Percentiles rank a stretch among this genome's conserved stretches.
Conservation (phyloP, 2,113 vertebrate species). For the Notarius quadriscutis region DNA sequence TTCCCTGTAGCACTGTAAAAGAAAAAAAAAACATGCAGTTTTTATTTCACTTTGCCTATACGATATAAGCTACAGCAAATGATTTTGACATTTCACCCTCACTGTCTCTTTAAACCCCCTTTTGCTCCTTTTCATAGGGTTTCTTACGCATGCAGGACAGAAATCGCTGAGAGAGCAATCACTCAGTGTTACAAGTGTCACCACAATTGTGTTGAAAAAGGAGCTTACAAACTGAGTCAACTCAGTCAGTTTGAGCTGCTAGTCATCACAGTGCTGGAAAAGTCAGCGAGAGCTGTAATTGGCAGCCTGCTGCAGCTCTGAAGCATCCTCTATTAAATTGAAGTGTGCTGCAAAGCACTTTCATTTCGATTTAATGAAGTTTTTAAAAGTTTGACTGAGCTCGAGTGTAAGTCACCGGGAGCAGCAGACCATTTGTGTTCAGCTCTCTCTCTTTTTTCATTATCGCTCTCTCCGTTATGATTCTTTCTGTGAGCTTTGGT, state of each 20-base stretch:
- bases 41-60: neutral
- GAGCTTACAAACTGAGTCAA: conserved; percentile 69
- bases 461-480: conserved; percentile 46
- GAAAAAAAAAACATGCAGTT: neutral
- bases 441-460: conserved; percentile 59
- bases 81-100: neutral
- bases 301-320: conserved; percentile 70
- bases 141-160: conserved; percentile 42
- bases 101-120: neutral
- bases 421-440: conserved; percentile 51
- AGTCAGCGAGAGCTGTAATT: conserved; percentile 73
- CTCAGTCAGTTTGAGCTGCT: conserved; percentile 63
- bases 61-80: neutral
- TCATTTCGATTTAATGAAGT: conserved; percentile 79
- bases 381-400: conserved; percentile 74
- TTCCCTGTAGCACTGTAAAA: neutral
- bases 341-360: conserved; percentile 70
- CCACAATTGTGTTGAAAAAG: conserved; percentile 71
- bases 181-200: conserved; percentile 69
- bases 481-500: conserved; percentile 41
- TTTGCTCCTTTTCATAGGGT: neutral
- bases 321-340: conserved; percentile 74
- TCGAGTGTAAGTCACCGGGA: conserved; percentile 60
- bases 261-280: conserved; percentile 70
- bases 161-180: conserved; percentile 66